Percentiles rank a stretch among this genome's conserved stretches.
Conservation (phyloP, 2,113 vertebrate genomes). For the Danionella cerebrum region DNA sequence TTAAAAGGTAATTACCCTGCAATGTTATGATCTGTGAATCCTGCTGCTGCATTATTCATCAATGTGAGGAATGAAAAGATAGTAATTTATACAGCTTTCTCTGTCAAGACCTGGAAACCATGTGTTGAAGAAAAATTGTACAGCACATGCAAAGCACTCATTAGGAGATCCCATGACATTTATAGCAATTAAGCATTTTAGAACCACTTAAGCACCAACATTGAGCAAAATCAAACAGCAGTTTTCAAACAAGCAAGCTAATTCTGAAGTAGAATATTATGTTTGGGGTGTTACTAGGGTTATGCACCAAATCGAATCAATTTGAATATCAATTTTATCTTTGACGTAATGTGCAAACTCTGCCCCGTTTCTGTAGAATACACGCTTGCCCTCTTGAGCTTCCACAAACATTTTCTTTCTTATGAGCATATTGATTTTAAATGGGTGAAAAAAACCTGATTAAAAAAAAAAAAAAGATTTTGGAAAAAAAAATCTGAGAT, state of each 20-base stretch:
- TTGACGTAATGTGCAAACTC: too few species aligned
- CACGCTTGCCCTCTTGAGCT: too few species aligned
- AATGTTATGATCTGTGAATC: neutral
- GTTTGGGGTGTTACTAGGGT: neutral
- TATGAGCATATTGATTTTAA: too few species aligned
- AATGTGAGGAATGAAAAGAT: neutral
- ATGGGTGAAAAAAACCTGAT: too few species aligned
- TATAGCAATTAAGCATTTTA: neutral
- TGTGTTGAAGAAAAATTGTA: neutral
- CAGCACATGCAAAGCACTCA: neutral
- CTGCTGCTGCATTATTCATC: neutral
- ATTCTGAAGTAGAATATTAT: neutral
- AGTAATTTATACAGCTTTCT: neutral
- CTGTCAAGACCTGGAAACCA: conserved; percentile 8
- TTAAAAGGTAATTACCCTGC: neutral
- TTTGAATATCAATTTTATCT: too few species aligned
- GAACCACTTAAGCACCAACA: neutral
- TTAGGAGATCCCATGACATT: neutral
- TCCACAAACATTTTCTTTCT: too few species aligned
- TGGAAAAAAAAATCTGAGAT: too few species aligned
- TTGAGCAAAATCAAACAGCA: neutral
- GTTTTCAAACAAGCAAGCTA: neutral
- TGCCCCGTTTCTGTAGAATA: too few species aligned
- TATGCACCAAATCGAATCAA: too few species aligned
- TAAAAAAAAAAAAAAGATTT: too few species aligned